These are phyloP conservation scores for Numida meleagris DNA, from an alignment of 2,113 vertebrate species.

Conservation along the genomic window DNA sequence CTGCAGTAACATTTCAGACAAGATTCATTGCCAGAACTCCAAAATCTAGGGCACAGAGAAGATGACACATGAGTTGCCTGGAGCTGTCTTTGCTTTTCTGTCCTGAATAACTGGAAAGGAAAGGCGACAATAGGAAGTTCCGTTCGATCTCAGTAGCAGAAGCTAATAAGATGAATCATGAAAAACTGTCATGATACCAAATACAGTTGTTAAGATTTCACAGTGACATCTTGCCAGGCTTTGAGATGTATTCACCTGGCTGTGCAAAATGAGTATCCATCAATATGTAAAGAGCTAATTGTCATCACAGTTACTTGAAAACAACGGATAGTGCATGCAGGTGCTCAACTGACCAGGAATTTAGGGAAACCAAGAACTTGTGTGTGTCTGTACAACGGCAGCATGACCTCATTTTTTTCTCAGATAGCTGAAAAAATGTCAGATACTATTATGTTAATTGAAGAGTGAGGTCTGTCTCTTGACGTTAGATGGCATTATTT, in stretches of 20 bases:
- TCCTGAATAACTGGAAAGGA: not conserved
- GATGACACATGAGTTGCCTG: not conserved
- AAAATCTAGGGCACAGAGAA: not conserved
- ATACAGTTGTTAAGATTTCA: not conserved
- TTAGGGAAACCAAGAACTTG: not conserved
- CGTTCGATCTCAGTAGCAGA: not conserved
- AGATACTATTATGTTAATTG: not conserved
- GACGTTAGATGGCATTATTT: not conserved
- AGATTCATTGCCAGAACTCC: not conserved
- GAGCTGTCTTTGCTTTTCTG: not conserved
- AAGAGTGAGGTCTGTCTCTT: not conserved
- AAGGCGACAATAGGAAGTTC: not conserved
- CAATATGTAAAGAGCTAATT: not conserved
- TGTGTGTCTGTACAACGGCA: not conserved
- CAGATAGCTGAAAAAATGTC: not conserved
- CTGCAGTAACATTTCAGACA: not conserved
- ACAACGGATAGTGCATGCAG: not conserved
- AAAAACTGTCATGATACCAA: not conserved
- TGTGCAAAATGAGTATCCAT: not conserved
- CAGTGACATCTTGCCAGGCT: not conserved
- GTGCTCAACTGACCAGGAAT: not conserved
- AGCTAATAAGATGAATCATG: not conserved
- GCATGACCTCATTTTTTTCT: not conserved
- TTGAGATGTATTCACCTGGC: not conserved
- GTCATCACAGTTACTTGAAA: not conserved